Evolutionary conservation across 64 coral and sea anemone genomes (phyloP).

Genomic region (Stichodactyla mertensii): DNA sequence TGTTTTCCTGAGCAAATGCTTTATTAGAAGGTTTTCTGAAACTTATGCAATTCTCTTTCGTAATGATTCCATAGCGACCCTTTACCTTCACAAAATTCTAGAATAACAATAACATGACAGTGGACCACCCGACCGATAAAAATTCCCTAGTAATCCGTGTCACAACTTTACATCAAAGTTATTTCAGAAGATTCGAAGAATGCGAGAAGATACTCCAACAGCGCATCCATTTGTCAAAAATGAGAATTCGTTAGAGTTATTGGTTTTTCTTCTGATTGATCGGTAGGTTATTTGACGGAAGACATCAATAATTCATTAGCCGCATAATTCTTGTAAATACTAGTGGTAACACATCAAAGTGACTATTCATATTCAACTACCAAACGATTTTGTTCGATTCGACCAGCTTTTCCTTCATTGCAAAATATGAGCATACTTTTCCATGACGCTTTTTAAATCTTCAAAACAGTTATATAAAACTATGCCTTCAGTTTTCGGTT

Average conservation of each 20-base stretch:
- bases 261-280: not conserved
- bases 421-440: too few relatives aligned
- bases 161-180: not conserved
- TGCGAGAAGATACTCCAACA: not conserved
- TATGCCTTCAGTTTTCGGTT: too few relatives aligned
- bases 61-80: not conserved
- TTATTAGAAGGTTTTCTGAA: not conserved
- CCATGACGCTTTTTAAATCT: too few relatives aligned
- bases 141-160: not conserved
- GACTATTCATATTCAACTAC: not conserved
- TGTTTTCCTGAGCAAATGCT: too few relatives aligned
- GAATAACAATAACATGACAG: not conserved
- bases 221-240: not conserved
- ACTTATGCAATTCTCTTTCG: not conserved
- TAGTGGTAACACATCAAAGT: constrained; percentile 1
- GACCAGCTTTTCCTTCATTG: too few relatives aligned
- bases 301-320: not conserved
- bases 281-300: constrained; percentile 1
- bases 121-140: not conserved
- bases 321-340: not conserved
- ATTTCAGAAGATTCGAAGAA: too few relatives aligned
- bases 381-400: too few relatives aligned
- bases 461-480: too few relatives aligned
- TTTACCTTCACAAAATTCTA: not conserved
- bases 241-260: not conserved